These are phyloP conservation scores for Rhinichthys osculus DNA, from an alignment of 2,797 vertebrate genomes.

Conservation along the genomic window DNA sequence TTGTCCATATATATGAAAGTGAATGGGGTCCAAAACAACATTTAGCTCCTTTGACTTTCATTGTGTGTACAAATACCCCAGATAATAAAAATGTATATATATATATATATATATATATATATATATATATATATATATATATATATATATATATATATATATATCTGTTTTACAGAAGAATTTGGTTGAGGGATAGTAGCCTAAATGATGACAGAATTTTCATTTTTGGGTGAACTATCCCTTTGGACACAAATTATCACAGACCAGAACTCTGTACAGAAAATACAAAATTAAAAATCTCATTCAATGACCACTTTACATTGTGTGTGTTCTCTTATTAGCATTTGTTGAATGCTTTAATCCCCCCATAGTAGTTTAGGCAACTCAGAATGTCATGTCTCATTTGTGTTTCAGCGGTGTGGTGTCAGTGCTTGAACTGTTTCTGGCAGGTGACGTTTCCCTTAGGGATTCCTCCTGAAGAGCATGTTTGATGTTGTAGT, in stretches of 20 bases:
- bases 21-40: too few species aligned
- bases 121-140: too few species aligned
- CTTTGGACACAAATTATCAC: neutral
- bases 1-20: too few species aligned
- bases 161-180: neutral
- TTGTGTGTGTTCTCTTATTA: slow-evolving; percentile 1
- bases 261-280: neutral
- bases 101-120: too few species aligned
- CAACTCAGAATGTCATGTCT: slow-evolving; percentile 22
- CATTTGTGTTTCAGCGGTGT: slow-evolving; percentile 15
- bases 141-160: too few species aligned
- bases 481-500: slow-evolving; percentile 27
- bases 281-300: neutral
- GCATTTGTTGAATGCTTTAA: slow-evolving; percentile 24
- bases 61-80: too few species aligned
- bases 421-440: slow-evolving; percentile 13
- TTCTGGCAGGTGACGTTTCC: slow-evolving; percentile 24
- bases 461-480: slow-evolving; percentile 37
- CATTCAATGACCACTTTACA: neutral
- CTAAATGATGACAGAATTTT: neutral
- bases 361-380: neutral
- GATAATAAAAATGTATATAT: too few species aligned
- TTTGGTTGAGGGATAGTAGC: too few species aligned
- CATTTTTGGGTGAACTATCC: neutral
- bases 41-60: too few species aligned